Evolutionary conservation across 2,888 invertebrate species (phyloP).

Genomic region (Meteorus colon): DNA sequence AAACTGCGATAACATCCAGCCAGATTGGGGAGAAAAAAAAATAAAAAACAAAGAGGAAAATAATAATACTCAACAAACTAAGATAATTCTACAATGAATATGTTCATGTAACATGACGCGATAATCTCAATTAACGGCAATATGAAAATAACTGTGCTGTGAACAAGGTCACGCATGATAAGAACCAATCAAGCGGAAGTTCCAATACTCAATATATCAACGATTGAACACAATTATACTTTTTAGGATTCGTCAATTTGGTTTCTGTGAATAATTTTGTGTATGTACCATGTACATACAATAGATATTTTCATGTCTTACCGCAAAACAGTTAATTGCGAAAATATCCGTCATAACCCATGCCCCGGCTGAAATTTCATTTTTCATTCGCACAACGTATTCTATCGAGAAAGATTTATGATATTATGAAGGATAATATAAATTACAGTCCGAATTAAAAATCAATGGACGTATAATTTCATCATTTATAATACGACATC

Average conservation of each 20-base stretch:
- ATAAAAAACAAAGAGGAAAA: conserved; percentile 25
- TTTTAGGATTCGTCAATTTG: neutral
- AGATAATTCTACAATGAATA: conserved; percentile 50
- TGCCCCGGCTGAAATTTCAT: no score
- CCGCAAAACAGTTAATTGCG: neutral
- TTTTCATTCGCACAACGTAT: neutral
- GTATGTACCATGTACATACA: neutral
- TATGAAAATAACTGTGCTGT: conserved; percentile 36
- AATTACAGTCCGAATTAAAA: neutral
- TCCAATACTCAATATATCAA: conserved; percentile 8
- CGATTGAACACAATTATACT: conserved; percentile 6
- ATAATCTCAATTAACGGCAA: conserved; percentile 49
- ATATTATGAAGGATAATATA: neutral
- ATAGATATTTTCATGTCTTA: neutral
- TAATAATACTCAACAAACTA: conserved; percentile 40
- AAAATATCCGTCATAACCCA: neutral
- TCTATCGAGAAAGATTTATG: neutral
- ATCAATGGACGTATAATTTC: conserved; percentile 3
- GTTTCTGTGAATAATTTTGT: neutral
- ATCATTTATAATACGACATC: neutral
- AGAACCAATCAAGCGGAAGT: conserved; percentile 36
- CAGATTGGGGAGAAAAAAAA: conserved; percentile 36
- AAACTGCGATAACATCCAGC: conserved; percentile 31
- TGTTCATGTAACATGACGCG: conserved; percentile 39
- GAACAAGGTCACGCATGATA: conserved; percentile 37